A percentile compares a stretch with the other conserved stretches of the same genome.
Conservation (phyloP, 2,797 vertebrate genomes). For the Thamnophis elegans region DNA sequence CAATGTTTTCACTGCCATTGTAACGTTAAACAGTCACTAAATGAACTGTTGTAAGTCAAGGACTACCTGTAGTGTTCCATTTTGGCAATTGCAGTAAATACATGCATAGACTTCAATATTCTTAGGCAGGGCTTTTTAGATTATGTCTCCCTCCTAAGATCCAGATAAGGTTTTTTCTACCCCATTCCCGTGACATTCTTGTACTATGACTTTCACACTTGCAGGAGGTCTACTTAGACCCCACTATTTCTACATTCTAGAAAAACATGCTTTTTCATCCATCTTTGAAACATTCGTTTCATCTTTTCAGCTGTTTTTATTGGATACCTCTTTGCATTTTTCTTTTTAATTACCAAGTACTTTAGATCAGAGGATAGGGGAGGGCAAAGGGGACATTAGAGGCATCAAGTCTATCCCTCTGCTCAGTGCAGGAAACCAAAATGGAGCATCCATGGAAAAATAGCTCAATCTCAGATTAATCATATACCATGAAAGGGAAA, state of each 20-base stretch:
- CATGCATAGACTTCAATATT: not conserved
- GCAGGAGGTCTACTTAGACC: not conserved
- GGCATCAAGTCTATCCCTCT: not conserved
- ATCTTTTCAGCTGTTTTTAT: not conserved
- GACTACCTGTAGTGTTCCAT: not conserved
- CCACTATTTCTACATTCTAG: not conserved
- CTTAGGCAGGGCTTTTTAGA: not conserved
- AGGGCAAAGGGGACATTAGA: not conserved
- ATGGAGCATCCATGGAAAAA: not conserved
- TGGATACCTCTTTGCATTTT: not conserved
- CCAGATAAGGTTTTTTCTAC: not conserved
- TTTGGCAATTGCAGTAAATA: not conserved
- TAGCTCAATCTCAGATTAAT: not conserved
- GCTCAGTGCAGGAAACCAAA: not conserved
- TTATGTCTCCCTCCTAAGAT: not conserved
- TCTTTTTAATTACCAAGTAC: not conserved
- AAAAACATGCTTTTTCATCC: not conserved
- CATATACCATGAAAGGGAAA: not conserved
- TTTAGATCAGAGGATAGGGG: not conserved
- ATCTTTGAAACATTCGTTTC: not conserved
- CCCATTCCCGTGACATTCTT: not conserved
- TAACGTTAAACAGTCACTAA: not conserved
- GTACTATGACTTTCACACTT: not conserved
- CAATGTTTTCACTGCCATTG: not conserved
- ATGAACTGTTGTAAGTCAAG: not conserved